Base-by-base conservation (phyloP, 2,888 invertebrate genomes). In the Perithous albicinctus region DNA sequence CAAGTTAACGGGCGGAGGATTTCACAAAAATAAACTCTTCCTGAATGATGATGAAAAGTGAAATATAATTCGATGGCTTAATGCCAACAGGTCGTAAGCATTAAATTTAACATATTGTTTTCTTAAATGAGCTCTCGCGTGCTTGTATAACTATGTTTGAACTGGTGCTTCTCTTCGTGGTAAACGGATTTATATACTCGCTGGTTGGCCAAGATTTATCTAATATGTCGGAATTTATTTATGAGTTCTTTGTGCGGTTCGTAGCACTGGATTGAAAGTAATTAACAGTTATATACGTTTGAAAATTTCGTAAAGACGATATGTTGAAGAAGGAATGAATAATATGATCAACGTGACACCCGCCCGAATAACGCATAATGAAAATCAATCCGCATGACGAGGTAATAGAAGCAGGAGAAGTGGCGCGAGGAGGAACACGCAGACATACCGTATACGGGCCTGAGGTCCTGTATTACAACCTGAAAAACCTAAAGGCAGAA, bases 331-430 rank as follows among this genome's bases (percentile, higher is more conserved):
- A 63, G 61, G 12, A 54, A 48, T n/a, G 54, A 66, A 66, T 61
- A 15, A 10, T 54, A 77, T 73, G 67, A 67, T 29, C 12, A 48
- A 46, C 15, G 43, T 59, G 29, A 76, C 35, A 56, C 38, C 18
- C 20, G 46, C 56, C 67, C 61, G 51, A 67, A 67, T 67, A 77
- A 77, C 67, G 73, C 67, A 80, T 80, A 77, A 80, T 80, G 72
- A 80, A 80, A 73, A 80, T 80, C 76, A 63, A 72, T 20, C 51
- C 18, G 15, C 26, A 12, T 26, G 38, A 48, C 72, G 46, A 59
- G 59, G 43, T 1, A n/a, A 56, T 29, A 18, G 6, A 15, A 10
- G 41, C 18, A 23, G 26, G 12, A n/a, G n/a, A n/a, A 54, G 61
- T 26, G 32, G 10, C 10, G 41, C 64, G 46, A 3, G 26, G 23